Conservation (phyloP, 2,888 invertebrate genomes). For the Trachelus iudaicus region DNA sequence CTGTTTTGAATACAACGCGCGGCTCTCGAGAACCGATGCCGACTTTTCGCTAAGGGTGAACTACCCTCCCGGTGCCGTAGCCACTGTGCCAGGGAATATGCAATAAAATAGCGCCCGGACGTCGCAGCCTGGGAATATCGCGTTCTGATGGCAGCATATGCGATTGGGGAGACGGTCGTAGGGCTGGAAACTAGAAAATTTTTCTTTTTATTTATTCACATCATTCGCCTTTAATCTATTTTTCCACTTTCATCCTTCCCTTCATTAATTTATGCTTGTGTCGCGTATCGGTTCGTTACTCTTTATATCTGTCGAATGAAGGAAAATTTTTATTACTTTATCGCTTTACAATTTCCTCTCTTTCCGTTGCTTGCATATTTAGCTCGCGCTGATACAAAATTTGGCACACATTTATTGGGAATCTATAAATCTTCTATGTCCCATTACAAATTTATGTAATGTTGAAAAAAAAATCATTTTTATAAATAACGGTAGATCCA, state of each 20-base stretch:
- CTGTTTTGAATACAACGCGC: slow-evolving; percentile 36
- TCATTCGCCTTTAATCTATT: not conserved
- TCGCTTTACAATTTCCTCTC: not conserved
- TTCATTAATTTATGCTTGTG: not conserved
- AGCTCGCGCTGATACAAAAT: not conserved
- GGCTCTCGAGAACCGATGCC: slow-evolving; percentile 3
- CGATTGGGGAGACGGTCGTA: not conserved
- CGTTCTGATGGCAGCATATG: not conserved
- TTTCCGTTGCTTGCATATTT: not conserved
- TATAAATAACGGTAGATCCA: no score
- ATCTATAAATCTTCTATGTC: not conserved
- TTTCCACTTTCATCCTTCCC: not conserved
- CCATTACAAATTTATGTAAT: no score
- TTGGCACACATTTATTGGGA: not conserved
- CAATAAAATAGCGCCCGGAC: slow-evolving; percentile 5
- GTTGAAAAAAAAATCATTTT: no score
- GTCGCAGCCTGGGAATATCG: not conserved
- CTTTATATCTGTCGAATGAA: not conserved
- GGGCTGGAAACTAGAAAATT: not conserved
- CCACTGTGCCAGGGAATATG: slow-evolving; percentile 1
- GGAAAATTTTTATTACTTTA: not conserved
- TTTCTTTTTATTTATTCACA: not conserved
- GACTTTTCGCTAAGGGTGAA: not conserved
- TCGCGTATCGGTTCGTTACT: not conserved
- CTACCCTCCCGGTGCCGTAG: not conserved